Percentiles rank a stretch among this genome's conserved stretches.
These are phyloP conservation scores for Caenorhabditis brenneri DNA, from an alignment of 1,140 invertebrate genomes.

Conservation along the genomic window DNA sequence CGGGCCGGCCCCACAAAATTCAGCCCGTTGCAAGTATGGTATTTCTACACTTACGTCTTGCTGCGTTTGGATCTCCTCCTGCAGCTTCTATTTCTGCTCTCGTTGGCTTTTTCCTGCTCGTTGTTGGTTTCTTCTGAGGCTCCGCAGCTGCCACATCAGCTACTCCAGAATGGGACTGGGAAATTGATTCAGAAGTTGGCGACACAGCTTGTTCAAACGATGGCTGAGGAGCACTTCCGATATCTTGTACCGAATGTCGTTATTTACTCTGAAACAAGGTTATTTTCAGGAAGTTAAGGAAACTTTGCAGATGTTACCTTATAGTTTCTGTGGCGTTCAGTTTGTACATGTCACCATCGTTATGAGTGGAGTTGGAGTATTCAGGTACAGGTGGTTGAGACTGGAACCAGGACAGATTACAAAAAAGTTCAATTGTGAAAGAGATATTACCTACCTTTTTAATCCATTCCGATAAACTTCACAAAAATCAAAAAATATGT, in stretches of 20 bases:
- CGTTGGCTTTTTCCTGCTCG: neutral
- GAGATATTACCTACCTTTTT: too few species aligned
- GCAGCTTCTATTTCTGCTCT: neutral
- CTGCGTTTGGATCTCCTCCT: neutral
- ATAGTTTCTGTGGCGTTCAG: conserved; percentile 6
- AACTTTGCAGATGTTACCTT: neutral
- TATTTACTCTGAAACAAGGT: conserved; percentile 6
- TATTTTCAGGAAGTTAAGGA: neutral
- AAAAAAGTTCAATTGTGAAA: neutral
- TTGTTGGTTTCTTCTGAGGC: neutral
- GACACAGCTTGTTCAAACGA: too few species aligned
- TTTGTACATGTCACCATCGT: neutral
- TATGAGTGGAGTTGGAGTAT: neutral
- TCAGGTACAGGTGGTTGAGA: neutral
- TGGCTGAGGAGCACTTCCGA: too few species aligned
- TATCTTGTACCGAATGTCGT: too few species aligned
- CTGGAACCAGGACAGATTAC: neutral
- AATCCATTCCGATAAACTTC: too few species aligned
- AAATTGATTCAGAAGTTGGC: too few species aligned
- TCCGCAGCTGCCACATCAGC: neutral
- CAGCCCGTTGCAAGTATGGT: too few species aligned
- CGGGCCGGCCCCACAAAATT: too few species aligned
- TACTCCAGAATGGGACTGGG: too few species aligned
- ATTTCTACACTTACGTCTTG: neutral
- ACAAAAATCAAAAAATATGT: too few species aligned